Base-by-base conservation (phyloP, 2,888 invertebrate genomes). In the Smittia aterrima region DNA sequence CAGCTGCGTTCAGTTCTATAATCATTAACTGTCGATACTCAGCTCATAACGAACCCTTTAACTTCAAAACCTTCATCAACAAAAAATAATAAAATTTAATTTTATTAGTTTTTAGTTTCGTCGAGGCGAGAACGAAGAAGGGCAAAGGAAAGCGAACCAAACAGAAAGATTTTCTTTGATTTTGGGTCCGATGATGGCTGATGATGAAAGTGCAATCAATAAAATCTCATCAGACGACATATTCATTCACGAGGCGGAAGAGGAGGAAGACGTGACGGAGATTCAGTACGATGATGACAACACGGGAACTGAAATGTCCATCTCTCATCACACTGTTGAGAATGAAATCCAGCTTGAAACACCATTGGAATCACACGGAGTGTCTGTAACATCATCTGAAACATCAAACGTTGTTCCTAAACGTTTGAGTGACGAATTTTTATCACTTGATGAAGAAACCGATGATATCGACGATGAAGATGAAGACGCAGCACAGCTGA, bases 401-500 rank as follows among this genome's bases (percentile, higher is more conserved):
- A 16, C 20, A 9, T 62, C 66, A n/a, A 75, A 75, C 38, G 66
- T 66, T 32, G 81, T 81, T 75, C 83, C 83, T 27, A 83, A 83
- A 77, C 81, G 83, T 58, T 78, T 83, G 32, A 83, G 82, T 76
- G 82, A 83, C 77, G 83, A 83, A 75, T 83, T 83, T 75, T 78
- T 80, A 75, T 77, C 79, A 67, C 78, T 78, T 0, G 80, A 80
- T 71, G 79, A 80, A 47, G 76, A 41, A 22, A 64, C 16, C 16
- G 64, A 68, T 1, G 68, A 66, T 18, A 53, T 53, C 27, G 75
- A 71, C n/a, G 73, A 72, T 20, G 66, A 66, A 27, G 70, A 74
- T 9, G 67, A 75, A 16, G 64, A 74, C 6, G 66, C 58, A 13
- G 47, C 47, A 11, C 13, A 4, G 16, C 66, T 75, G 3, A 53